Evolutionary conservation across 2,888 invertebrate species (phyloP), one percentile per base, ranked within the genome.

Genomic region (Dinocampus coccinellae): DNA sequence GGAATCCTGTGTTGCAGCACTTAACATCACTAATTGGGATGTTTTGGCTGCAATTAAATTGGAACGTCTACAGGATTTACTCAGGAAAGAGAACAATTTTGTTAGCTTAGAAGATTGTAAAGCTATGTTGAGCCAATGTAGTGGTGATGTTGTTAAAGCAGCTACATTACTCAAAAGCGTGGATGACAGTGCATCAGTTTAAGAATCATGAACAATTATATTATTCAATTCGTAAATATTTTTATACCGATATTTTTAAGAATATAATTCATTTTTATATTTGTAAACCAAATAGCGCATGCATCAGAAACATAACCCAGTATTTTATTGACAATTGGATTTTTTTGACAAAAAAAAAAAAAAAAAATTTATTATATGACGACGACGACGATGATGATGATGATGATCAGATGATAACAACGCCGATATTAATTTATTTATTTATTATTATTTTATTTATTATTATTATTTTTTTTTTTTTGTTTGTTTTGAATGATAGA

Each of bases 21-120:
- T 97, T 53, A 94, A 97, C 82, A 91, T 94, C 73, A 93, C 95
- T 67, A 92, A 94, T 75, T 97, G 97, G 97, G 93, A 97, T 83
- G 94, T 97, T 0, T 93, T 96, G 82, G 92, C 92, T 64, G 97
- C 97, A 13, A 96, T 97, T 76, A 97, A 97, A 85, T 88, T 94
- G 74, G 90, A 93, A 24, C 91, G 92, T 64, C 90, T 95, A 53
- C 92, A 92, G 83, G 82, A 82, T 0, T 61, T 87, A 26, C 57
- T 87, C 16, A 84, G 83, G 53, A 85, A 84, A 60, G 87, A 87
- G 67, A 86, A 87, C 70, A 84, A 83, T 61, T 86, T 85, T 53
- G 84, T 86, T 6, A 79, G 82, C 0, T 76, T 87, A 1, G 86
- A 87, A 64, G 87, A 87, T 63, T 87, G 87, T 64, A 87, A 87